Evolutionary conservation across 2,797 vertebrate genomes (phyloP).

Genomic region (Acrossocheilus fasciatus): DNA sequence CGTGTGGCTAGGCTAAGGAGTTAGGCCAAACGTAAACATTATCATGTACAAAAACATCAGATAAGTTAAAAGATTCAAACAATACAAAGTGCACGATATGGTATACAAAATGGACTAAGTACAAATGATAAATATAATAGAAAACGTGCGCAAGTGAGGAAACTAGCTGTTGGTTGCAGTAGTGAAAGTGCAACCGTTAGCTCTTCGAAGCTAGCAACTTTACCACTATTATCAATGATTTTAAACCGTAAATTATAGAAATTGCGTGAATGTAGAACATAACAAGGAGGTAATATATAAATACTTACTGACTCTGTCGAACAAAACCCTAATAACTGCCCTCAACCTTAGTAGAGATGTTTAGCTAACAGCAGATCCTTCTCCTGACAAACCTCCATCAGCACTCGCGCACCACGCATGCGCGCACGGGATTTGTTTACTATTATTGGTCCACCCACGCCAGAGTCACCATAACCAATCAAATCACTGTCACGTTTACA

Average conservation of each 20-base stretch:
- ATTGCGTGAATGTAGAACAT: not conserved
- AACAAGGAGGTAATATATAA: not conserved
- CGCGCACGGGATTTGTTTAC: constrained; percentile 55
- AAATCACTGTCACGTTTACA: constrained; percentile 54
- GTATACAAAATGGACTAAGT: not conserved
- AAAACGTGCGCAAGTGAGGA: not conserved
- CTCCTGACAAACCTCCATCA: constrained; percentile 45
- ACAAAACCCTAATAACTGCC: not conserved
- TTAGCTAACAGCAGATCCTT: constrained; percentile 27
- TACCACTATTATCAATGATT: not conserved
- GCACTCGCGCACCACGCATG: constrained; percentile 37
- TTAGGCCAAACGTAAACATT: constrained; percentile 38
- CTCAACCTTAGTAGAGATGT: constrained; percentile 4
- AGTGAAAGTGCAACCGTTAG: constrained; percentile 42
- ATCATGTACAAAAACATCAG: not conserved
- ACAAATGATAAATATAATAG: not conserved
- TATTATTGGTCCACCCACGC: constrained; percentile 38
- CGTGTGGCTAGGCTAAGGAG: constrained; percentile 53
- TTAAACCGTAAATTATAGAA: not conserved
- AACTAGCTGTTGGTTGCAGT: constrained; percentile 2
- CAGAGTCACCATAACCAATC: constrained; percentile 54
- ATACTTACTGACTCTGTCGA: constrained; percentile 39
- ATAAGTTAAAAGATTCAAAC: not conserved
- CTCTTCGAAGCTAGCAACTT: constrained; percentile 23
- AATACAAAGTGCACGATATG: not conserved